Base-by-base conservation (phyloP, 2,888 invertebrate species). In the Caradrina clavipalpis region DNA sequence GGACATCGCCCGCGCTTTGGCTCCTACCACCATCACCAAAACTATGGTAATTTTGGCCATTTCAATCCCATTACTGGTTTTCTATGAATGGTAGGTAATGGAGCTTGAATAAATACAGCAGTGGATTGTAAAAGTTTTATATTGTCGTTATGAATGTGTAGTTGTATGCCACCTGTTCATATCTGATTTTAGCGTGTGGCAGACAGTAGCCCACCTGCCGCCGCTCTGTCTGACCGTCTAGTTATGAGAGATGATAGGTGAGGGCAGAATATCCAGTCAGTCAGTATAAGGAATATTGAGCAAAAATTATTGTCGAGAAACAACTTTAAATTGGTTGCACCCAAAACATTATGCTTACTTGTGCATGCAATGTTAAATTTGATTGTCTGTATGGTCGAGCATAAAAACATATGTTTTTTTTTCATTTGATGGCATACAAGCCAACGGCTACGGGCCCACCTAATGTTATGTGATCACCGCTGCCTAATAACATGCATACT, bases 141-240 rank as follows among this genome's bases (percentile, higher is more conserved):
- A 0, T 66, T 17, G 53, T 59, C 19, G 0, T 0, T 4, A 19
- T 26, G 26, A 3, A 8, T 19, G 17, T 10, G 39, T 56, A 6
- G 13, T 55, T 17, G n/a, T 42, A 8, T 64, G 31, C 35, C 84
- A 81, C 84, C 81, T 81, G 81, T 74, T 78, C 49, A n/a, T 45
- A 45, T 35, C 26, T 53, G 56, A 75, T 75, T 64, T 81, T 62
- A 67, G 70, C 67, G 50, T 64, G 68, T 62, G 26, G 10, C 6
- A 71, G 65, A 72, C 84, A 81, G 71, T 57, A 19, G 45, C 21
- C 50, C 82, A 82, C 84, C 82, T 82, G 82, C 82, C 82, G 84
- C 82, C 84, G 45, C 47, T 21, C 45, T 67, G 84, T 82, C 79
- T 84, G 26, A 57, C 58, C 35, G 53, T 51, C 67, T 68, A 51